Base-by-base conservation (phyloP, 2,888 invertebrate species). In the Drosophila maculinotata region DNA sequence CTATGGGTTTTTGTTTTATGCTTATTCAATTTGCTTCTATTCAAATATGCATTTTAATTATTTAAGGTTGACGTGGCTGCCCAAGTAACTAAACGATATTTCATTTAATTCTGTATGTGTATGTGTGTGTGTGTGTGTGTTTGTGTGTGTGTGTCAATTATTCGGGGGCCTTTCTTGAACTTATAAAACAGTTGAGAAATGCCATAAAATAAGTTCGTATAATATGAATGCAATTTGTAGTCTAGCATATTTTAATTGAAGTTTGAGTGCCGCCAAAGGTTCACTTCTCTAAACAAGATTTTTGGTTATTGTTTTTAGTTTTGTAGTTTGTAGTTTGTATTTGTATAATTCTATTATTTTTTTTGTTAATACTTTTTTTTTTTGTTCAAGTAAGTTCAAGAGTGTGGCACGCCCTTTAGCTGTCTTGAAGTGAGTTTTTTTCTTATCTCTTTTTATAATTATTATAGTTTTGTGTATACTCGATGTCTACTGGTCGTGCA, bases 51-150 rank as follows among this genome's bases (percentile, higher is more conserved):
- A 76, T 64, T n/a, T 70, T 45, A 64, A 64, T 76, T 76, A 59
- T 53, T 65, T 75, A 74, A 69, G 79, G 69, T 79, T 73, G 76
- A 76, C 59, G 76, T 70, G 72, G 76, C 71, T 73, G 72, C 72
- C 72, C 72, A 73, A 71, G 52, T 65, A 65, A 56, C 41, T 56
- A 65, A 72, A 76, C 31, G 14, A 58, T 72, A 70, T 51, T 59
- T 52, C 38, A 39, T 52, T 42, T 28, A 59, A 44, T 58, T 62
- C 3, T 47, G 36, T 33, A 7, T 35, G 41, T 35, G 14, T 28
- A 6, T 35, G 28, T 4, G 15, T 4, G 17, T 12, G 36, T 33
- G 36, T 52, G 12, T 28, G 9, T 41, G 30, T 39, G 14, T 45
- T 12, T 33, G 15, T 17, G 17, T 59, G 25, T 48, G 41, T 33